Conservation (phyloP, 1,140 invertebrate genomes). For the Drosophila sechellia region DNA sequence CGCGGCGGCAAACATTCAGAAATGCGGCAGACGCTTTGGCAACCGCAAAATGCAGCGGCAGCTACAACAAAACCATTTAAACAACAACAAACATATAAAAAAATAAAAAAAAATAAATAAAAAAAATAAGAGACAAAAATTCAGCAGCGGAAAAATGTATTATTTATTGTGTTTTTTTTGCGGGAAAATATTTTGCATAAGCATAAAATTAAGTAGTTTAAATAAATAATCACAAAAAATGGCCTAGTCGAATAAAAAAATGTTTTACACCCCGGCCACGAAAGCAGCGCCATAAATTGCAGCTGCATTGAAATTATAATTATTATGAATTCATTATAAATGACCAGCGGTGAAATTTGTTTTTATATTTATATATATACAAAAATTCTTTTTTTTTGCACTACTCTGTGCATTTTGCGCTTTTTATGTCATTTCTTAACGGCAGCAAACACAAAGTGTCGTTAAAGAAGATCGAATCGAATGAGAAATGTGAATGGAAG, state of each 20-base stretch:
- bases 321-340: conserved; percentile 44
- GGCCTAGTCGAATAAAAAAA: conserved; percentile 47
- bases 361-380: conserved; percentile 12
- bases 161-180: conserved; percentile 60
- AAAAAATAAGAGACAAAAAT: conserved; percentile 19
- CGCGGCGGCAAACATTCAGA: conserved; percentile 65
- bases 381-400: conserved; percentile 1
- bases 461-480: conserved; percentile 76
- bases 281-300: conserved; percentile 50
- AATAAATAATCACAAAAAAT: conserved; percentile 66
- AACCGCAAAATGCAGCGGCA: conserved; percentile 42
- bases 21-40: conserved; percentile 66
- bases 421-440: conserved; percentile 50
- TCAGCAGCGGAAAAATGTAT: conserved; percentile 44
- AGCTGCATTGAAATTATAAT: conserved; percentile 61
- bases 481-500: conserved; percentile 56
- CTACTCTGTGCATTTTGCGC: conserved; percentile 16
- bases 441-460: conserved; percentile 58
- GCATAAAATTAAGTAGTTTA: conserved; percentile 82
- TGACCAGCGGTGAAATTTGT: conserved; percentile 17
- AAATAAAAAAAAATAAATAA: conserved; percentile 16
- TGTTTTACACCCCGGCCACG: conserved; percentile 39
- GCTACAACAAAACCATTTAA: conserved; percentile 14
- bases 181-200: conserved; percentile 60
- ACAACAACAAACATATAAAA: conserved; percentile 13